Conservation (phyloP, 2,797 vertebrate genomes). For the Epinephelus coioides region DNA sequence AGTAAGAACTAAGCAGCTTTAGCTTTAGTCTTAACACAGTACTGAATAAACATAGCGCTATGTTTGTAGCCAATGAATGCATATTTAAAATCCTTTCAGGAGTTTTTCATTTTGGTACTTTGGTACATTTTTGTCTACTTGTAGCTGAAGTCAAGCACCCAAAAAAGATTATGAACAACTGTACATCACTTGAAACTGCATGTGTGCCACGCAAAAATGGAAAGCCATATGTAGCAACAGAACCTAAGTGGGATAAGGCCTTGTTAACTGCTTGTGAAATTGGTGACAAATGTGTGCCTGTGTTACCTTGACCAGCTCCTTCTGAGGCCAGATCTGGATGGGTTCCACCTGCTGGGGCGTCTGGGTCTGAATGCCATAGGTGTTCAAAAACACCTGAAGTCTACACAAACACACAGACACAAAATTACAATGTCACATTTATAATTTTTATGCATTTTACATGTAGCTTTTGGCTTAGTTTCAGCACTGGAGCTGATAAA, state of each 20-base stretch:
- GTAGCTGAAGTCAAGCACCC: neutral
- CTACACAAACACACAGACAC: constrained; percentile 76
- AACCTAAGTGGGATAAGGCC: neutral
- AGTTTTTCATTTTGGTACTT: neutral
- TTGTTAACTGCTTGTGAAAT: neutral
- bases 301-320: constrained; percentile 96
- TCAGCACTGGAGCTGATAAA: neutral
- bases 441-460: neutral
- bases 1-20: too few relatives aligned
- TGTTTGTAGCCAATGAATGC: neutral
- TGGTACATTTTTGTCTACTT: neutral
- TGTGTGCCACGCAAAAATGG: neutral
- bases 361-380: constrained; percentile 97
- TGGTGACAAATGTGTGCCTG: neutral
- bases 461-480: neutral
- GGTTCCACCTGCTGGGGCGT: constrained; percentile 98
- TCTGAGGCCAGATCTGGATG: constrained; percentile 99
- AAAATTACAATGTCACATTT: neutral
- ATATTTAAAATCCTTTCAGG: too few relatives aligned
- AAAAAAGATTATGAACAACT: too few relatives aligned
- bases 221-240: neutral
- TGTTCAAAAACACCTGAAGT: constrained; percentile 98
- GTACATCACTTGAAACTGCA: neutral
- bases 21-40: too few relatives aligned
- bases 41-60: neutral